These are phyloP conservation scores for Natator depressus DNA, from an alignment of 2,113 vertebrate species.

Conservation along the genomic window DNA sequence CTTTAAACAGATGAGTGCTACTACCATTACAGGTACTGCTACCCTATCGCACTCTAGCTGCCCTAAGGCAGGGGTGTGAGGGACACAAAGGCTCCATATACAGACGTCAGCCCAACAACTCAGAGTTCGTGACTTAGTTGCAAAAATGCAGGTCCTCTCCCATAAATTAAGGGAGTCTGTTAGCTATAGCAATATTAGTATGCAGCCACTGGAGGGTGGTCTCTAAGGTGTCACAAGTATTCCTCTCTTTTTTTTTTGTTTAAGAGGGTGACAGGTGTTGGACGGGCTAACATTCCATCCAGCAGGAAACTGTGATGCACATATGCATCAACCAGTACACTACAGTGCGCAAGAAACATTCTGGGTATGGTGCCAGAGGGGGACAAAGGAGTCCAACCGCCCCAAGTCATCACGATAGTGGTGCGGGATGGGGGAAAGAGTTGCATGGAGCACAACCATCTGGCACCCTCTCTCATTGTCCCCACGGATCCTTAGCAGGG, in stretches of 20 bases:
- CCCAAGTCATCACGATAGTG: fast-evolving
- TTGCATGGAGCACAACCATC: background rate
- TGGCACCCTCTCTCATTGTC: background rate
- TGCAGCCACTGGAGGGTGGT: background rate
- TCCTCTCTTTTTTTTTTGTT: no score
- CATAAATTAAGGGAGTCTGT: background rate
- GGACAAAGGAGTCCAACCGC: background rate
- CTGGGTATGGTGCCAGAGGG: background rate
- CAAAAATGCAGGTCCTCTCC: background rate
- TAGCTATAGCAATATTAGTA: background rate
- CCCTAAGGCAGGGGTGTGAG: no score
- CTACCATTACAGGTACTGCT: no score
- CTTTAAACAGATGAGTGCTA: no score
- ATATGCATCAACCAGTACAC: background rate
- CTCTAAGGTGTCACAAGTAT: no score
- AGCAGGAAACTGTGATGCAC: background rate
- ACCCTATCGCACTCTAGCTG: no score
- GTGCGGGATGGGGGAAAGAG: background rate
- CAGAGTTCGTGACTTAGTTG: background rate
- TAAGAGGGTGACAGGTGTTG: background rate
- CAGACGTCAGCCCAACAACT: no score
- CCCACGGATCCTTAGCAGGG: background rate
- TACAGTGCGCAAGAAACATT: background rate
- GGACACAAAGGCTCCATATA: no score
- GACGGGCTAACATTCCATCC: background rate